Evolutionary conservation across 2,113 vertebrate genomes (phyloP).

Genomic region (Erythrolamprus reginae): DNA sequence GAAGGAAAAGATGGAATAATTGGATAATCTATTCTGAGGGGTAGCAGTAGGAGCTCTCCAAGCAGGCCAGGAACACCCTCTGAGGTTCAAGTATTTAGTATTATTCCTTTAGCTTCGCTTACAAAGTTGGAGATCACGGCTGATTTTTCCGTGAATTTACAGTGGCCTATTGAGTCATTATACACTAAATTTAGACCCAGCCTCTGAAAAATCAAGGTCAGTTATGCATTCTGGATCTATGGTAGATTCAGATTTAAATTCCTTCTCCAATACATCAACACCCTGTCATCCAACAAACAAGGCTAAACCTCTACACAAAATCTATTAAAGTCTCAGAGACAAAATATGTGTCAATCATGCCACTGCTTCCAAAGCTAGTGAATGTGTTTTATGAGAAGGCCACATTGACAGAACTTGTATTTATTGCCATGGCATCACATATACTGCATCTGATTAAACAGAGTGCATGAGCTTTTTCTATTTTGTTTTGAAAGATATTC

Average conservation of each 20-base stretch:
- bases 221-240: background rate
- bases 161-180: background rate
- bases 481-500: rapidly evolving
- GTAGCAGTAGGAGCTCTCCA: background rate
- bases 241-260: background rate
- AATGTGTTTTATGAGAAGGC: rapidly evolving
- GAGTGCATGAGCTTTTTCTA: rapidly evolving
- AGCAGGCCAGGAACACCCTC: no score
- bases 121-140: rapidly evolving
- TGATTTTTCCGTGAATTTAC: background rate
- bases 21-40: background rate
- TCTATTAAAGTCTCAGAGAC: background rate
- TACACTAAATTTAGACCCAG: background rate
- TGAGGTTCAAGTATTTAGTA: background rate
- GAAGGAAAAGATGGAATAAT: background rate
- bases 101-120: background rate
- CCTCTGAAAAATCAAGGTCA: background rate
- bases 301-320: background rate
- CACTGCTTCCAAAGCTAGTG: background rate
- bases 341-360: background rate
- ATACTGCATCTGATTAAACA: rapidly evolving
- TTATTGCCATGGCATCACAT: rapidly evolving
- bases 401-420: background rate
- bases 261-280: background rate
- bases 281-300: background rate